phyloP scores from a whole-genome alignment of 1,140 invertebrate species.

The Theocolax elegans region DNA sequence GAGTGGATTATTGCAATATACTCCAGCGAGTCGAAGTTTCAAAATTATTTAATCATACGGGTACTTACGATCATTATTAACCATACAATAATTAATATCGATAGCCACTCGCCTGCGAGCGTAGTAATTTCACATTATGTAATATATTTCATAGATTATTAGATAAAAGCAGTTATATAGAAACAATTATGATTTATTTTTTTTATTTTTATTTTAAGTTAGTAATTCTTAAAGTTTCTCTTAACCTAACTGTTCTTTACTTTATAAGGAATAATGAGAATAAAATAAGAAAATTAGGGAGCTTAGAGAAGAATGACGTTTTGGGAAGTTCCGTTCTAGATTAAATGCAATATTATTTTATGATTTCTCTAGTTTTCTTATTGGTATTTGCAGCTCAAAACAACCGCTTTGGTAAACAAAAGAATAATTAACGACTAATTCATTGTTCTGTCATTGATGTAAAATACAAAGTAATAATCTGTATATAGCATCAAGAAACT shows the following conservation, averaged over 20 bases:
- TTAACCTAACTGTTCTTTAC: neutral
- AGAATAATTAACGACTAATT: no score
- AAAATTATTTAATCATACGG: conserved; percentile 46
- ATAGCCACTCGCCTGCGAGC: conserved; percentile 64
- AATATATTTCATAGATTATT: conserved; percentile 18
- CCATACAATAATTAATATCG: conserved; percentile 52
- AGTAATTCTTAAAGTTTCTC: neutral
- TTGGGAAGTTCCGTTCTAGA: neutral
- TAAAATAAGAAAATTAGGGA: neutral
- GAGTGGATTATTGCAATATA: no score
- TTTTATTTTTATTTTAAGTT: conserved; percentile 20
- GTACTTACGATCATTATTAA: conserved; percentile 47
- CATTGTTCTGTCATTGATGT: no score
- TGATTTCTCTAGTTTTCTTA: no score
- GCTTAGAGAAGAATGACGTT: neutral
- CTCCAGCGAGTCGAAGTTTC: neutral
- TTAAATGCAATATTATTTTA: no score
- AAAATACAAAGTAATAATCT: no score
- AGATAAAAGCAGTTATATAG: conserved; percentile 43
- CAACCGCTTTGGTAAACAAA: no score
- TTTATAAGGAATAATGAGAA: neutral
- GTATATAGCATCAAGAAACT: no score
- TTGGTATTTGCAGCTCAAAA: no score
- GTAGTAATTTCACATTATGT: conserved; percentile 47
- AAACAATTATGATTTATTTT: conserved; percentile 36